Evolutionary conservation across 1,140 invertebrate genomes (phyloP).

Genomic region (Plodia interpunctella): DNA sequence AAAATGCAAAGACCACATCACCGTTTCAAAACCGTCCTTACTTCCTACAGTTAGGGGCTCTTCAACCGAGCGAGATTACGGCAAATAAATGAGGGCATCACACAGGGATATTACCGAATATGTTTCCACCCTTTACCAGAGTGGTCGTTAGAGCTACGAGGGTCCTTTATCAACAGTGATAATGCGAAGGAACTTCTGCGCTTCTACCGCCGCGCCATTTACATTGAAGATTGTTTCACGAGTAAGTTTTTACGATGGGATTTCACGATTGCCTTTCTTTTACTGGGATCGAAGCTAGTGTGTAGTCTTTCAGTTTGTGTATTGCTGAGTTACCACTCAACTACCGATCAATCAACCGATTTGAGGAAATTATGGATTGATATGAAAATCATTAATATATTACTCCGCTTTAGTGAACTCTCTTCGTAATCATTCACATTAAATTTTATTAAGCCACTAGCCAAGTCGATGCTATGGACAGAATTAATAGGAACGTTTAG

Average conservation of each 20-base stretch:
- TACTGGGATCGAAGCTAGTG: neutral
- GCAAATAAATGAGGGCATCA: slow-evolving; percentile 20
- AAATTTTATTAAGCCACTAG: too few relatives aligned
- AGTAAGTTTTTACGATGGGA: slow-evolving; percentile 1
- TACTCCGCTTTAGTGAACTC: too few relatives aligned
- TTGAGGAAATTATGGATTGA: neutral
- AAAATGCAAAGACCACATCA: neutral
- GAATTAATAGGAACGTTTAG: too few relatives aligned
- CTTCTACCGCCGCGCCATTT: slow-evolving; percentile 7
- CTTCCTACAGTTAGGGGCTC: slow-evolving; percentile 30
- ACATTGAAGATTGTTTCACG: slow-evolving; percentile 7
- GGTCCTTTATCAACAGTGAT: slow-evolving; percentile 18
- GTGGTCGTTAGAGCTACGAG: slow-evolving; percentile 18
- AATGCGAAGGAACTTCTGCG: slow-evolving; percentile 18
- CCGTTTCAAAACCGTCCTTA: slow-evolving; percentile 3
- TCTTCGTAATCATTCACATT: too few relatives aligned
- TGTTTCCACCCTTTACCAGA: slow-evolving; percentile 22
- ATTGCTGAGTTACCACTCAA: neutral
- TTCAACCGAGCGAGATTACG: slow-evolving; percentile 17
- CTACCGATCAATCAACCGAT: too few relatives aligned
- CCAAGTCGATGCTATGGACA: too few relatives aligned
- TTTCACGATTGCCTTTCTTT: neutral
- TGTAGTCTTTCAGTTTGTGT: neutral
- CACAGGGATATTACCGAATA: slow-evolving; percentile 18
- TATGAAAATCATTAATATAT: too few relatives aligned